Conservation (phyloP, 2,888 invertebrate genomes). For the Netelia fuscicornis region DNA sequence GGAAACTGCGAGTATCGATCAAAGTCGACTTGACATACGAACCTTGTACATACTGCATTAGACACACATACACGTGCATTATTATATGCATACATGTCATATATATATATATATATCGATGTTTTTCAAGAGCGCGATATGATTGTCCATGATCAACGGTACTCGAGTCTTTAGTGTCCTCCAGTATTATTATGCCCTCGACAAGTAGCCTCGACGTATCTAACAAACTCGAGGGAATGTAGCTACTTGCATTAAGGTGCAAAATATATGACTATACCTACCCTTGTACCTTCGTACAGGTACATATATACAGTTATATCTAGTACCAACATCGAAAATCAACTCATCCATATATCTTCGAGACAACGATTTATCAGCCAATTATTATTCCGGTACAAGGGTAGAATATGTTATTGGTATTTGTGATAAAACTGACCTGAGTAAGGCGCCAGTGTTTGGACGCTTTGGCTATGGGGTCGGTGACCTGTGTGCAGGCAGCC, state of each 20-base stretch:
- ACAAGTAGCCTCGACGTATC: not conserved
- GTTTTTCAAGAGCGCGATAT: slow-evolving; percentile 4
- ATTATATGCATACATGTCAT: not conserved
- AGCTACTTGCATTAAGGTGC: too few species aligned
- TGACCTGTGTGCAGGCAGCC: slow-evolving; percentile 98
- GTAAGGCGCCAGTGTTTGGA: slow-evolving; percentile 98
- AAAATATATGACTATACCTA: too few species aligned
- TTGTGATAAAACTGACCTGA: slow-evolving; percentile 87
- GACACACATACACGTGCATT: too few species aligned
- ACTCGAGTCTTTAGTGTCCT: slow-evolving; percentile 7
- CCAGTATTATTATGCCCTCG: slow-evolving; percentile 1
- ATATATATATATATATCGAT: not conserved
- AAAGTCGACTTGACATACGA: slow-evolving; percentile 6
- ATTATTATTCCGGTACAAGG: not conserved
- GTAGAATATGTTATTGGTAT: not conserved
- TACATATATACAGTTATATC: too few species aligned
- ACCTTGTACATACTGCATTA: too few species aligned
- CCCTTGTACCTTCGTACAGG: too few species aligned
- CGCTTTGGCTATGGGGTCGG: slow-evolving; percentile 98
- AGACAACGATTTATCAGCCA: not conserved
- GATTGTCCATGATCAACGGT: slow-evolving; percentile 11
- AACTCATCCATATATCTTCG: not conserved
- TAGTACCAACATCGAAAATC: too few species aligned
- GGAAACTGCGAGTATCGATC: slow-evolving; percentile 30
- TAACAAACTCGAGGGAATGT: not conserved